phyloP scores from a whole-genome alignment of 2,113 vertebrate genomes.

The Aix galericulata region DNA sequence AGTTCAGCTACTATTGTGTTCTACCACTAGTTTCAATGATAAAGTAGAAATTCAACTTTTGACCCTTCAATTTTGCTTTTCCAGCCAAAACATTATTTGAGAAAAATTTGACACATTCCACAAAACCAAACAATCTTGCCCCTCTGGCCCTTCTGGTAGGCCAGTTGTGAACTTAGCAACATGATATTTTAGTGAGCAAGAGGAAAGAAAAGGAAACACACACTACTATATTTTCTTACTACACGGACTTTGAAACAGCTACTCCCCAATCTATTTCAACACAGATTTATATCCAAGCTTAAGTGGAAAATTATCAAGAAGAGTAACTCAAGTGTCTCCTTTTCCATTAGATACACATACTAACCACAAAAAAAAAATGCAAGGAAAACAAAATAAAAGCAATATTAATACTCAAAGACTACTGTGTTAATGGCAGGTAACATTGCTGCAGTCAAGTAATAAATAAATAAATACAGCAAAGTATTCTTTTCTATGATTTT shows the following conservation, averaged over 20 bases:
- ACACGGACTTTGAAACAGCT: constrained; percentile 51
- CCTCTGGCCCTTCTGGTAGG: constrained; percentile 16
- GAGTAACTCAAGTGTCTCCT: background rate
- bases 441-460: constrained; percentile 67
- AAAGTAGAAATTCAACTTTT: constrained; percentile 59
- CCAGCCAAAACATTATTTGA: background rate
- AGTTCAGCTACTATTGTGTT: constrained; percentile 45
- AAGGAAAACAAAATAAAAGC: constrained; percentile 45
- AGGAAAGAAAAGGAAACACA: constrained; percentile 40
- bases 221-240: background rate
- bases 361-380: constrained; percentile 25
- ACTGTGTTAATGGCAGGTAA: constrained; percentile 48
- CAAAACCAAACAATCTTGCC: constrained; percentile 30
- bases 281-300: constrained; percentile 32
- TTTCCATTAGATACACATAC: constrained; percentile 4
- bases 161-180: constrained; percentile 13
- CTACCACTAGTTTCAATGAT: constrained; percentile 49
- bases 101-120: constrained; percentile 13
- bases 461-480: constrained; percentile 81
- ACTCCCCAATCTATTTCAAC: constrained; percentile 22
- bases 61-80: constrained; percentile 48
- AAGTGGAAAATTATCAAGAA: constrained; percentile 41
- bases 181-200: background rate
- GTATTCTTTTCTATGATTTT: constrained; percentile 45
- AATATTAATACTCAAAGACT: constrained; percentile 49